Base-by-base conservation (phyloP, 2,888 invertebrate genomes). In the Dioctria rufipes region DNA sequence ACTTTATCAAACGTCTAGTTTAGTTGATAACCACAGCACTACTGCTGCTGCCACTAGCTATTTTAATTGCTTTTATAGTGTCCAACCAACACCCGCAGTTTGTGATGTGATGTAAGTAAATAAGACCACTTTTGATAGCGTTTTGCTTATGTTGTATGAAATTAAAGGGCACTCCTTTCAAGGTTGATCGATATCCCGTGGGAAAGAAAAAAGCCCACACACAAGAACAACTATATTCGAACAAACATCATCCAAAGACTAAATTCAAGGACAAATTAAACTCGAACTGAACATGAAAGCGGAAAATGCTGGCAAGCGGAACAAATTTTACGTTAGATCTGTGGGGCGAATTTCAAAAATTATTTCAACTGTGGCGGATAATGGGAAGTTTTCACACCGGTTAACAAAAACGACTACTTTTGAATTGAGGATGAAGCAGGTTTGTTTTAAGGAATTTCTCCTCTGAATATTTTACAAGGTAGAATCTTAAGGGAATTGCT, bases 261-360 rank as follows among this genome's bases (percentile, higher is more conserved):
- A 40, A 40, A 13, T 60, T 73, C 73, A 73, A 73, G 58, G 73
- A 73, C 43, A 73, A 40, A 8, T 58, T 60, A 73, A 73, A 73
- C 58, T 73, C 9, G 58, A 58, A n/a, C 42, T 39, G 5, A 6
- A 13, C 60, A 73, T 54, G 60, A 73, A 73, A 40, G 5, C 42
- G 37, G 49, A 49, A 51, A 39, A 25, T 51, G 13, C 69, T 69
- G 37, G 11, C 37, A 46, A 69, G 39, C 69, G 51, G 11, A 25
- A 49, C 25, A 46, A 43, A 13, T 25, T 67, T 13, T 3, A 13
- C 46, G 46, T 8, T 46, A 46, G 46, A 46, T 46, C 5, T 46
- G 25, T 25, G 25, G 25, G 46, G 46, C 8, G n/a, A 54, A 54
- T 54, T 54, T 8, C 4, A 1, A 11, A 54, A 54, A 4, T 54